Evolutionary conservation across 2,113 vertebrate genomes (phyloP).

Genomic region (human): GRCh38 chr1:8854001-8854500

Average conservation of each 20-base stretch:
- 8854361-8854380: constrained; percentile 58
- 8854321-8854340: constrained; percentile 53
- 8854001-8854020: too few relatives aligned
- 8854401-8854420: neutral
- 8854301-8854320: constrained; percentile 67
- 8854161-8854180: neutral
- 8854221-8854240: neutral
- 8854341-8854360: constrained; percentile 66
- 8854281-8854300: constrained; percentile 52
- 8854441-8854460: neutral
- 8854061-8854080: neutral
- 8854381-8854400: constrained; percentile 30
- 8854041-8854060: neutral
- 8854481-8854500: neutral
- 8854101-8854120: neutral
- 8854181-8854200: fast-evolving
- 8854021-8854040: neutral
- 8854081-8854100: neutral
- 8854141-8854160: neutral
- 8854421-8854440: neutral
- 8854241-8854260: neutral
- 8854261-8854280: neutral
- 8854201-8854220: neutral
- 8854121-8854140: neutral
- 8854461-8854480: neutral